Base-by-base conservation (phyloP, 2,888 invertebrate genomes). In the Dilophus febrilis region DNA sequence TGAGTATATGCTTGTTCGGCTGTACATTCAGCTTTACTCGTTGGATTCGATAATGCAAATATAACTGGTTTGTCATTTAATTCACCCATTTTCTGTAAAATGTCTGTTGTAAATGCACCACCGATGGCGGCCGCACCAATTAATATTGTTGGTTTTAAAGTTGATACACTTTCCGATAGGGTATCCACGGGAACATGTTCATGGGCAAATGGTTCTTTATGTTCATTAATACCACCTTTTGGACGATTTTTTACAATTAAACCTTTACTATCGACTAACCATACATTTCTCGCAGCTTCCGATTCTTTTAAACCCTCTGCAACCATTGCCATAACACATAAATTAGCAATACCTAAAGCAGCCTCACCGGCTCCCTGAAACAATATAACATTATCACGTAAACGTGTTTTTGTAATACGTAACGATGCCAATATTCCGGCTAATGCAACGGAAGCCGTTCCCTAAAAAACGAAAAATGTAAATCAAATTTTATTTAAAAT, bases 281-380 rank as follows among this genome's bases (percentile, higher is more conserved):
- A 98, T 53, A 99, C 86, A 54, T 77, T 80, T 2, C 61, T 61
- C 42, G 74, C 72, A 0, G 97, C 97, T 6, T 84, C 82, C 22
- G 71, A 71, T 17, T 77, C 72, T 1, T 72, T 54, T 0, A 76
- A 64, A 4, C 97, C 92, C 56, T 94, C 92, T 28, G 74, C 72
- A 52, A 68, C 66, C 94, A 98, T 92, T 6, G 94, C 91, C 78
- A 87, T 83, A 12, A 85, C 78, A 53, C 92, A 81, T 41, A 98
- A 69, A 51, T 76, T 74, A 2, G 97, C 97, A 54, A 98, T 97
- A 44, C 97, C 98, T 10, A 92, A 66, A 0, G 88, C 78, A 10
- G 94, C 94, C 81, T 95, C 95, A 44, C 97, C 97, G 38, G 97
- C 97, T 13, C 97, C 97, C 59, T 90, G 83, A 70, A 98, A 95